Base-by-base conservation (phyloP, 2,888 invertebrate genomes). In the Bellardia pandia region DNA sequence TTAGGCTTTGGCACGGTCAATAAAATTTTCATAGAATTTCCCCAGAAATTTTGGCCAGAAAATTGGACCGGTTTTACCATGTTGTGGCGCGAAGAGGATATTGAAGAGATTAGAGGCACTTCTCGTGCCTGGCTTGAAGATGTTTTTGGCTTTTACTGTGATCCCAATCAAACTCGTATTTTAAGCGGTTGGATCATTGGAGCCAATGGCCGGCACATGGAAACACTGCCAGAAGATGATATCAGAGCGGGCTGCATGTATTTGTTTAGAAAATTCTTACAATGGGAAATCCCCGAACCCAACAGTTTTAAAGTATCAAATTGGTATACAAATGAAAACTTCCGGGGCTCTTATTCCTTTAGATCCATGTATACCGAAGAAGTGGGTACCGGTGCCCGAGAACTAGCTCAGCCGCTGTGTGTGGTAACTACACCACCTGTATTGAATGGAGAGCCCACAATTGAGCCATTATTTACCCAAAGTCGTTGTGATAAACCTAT, bases 121-220 rank as follows among this genome's bases (percentile, higher is more conserved):
- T 68, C 91, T 5, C 91, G 92, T 62, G 94, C 93, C 42, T 97
- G 97, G 97, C 92, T 96, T 69, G 94, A 94, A 90, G 95, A 95
- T 89, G 94, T 97, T 13, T 95, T 96, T 90, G 95, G 96, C 79
- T 96, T 97, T 92, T 96, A 96, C 90, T 94, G 95, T 8, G 95
- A 96, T 7, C 95, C 95, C 89, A 94, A 95, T 89, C 95, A 96
- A 90, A 95, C 96, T 0, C 94, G 94, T 48, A 93, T 96, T n/a
- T 92, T 97, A 45, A 94, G 96, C 79, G 96, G 95, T 0, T 97
- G 97, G 96, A 94, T 96, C n/a, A 94, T 95, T 69, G 96, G 96
- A 2, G 93, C 94, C 64, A 94, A 95, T 89, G 96, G 96, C 0
- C 93, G 94, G 85, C 92, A 94, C 78, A 95, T 96, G 93, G 97